These are phyloP conservation scores for Orchesella cincta DNA, from an alignment of 1,140 invertebrate genomes.

Conservation along the genomic window DNA sequence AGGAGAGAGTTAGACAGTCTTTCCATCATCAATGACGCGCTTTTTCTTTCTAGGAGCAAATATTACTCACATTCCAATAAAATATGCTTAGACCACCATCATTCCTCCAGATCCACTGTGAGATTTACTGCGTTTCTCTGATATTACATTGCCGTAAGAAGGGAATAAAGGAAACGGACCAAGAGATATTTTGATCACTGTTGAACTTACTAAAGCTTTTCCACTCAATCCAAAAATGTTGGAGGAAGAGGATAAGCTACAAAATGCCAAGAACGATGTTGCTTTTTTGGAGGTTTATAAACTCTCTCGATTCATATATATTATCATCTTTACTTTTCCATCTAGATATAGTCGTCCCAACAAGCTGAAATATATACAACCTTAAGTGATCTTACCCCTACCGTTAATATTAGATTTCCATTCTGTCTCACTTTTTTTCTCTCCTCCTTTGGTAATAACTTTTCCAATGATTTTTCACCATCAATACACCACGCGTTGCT, in stretches of 20 bases:
- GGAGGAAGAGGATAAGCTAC: not conserved
- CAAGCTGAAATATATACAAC: not conserved
- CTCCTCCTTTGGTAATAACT: not conserved
- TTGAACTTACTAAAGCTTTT: not conserved
- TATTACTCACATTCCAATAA: constrained; percentile 12
- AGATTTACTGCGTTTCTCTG: not conserved
- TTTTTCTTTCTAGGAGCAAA: not conserved
- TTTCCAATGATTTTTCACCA: not conserved
- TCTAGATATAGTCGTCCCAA: not conserved
- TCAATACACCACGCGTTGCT: too few species aligned
- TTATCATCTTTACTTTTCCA: not conserved
- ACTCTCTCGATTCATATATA: not conserved
- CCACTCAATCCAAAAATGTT: not conserved
- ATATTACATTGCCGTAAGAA: not conserved
- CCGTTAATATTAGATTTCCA: not conserved
- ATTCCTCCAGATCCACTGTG: not conserved
- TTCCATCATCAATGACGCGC: not conserved
- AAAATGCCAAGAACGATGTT: not conserved
- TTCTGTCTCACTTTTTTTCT: not conserved
- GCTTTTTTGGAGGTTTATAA: not conserved
- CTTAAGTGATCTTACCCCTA: not conserved
- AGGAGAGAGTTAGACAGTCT: not conserved
- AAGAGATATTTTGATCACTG: not conserved
- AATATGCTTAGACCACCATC: not conserved
- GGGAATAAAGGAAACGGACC: not conserved